Evolutionary conservation across 2,888 invertebrate genomes (phyloP), one percentile per base, ranked within the genome.

Genomic region (Oxystoma pomonae): DNA sequence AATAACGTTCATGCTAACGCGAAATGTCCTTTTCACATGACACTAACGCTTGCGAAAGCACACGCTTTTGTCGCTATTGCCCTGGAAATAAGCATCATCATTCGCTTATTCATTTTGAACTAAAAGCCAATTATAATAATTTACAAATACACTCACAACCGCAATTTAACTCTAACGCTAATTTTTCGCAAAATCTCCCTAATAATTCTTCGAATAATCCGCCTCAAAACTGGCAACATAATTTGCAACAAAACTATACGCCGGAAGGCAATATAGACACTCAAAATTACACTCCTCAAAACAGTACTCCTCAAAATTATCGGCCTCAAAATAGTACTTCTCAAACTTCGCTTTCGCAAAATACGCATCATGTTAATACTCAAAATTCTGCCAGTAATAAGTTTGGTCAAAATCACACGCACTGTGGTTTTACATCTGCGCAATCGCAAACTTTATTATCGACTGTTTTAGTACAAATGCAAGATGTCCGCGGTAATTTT

Each of bases 361-460:
- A n/a, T n/a, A n/a, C n/a, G n/a, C n/a, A n/a, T n/a, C n/a, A n/a
- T n/a, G n/a, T n/a, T n/a, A n/a, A n/a, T n/a, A n/a, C n/a, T n/a
- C n/a, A n/a, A n/a, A 35, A 35, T 12, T 35, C 35, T 12, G 35
- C 35, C 35, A 12, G 12, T 35, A 35, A 35, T 12, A 35, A 35
- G 3, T 35, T 35, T n/a, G n/a, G 50, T 19, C 53, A 53, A 16
- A 53, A 53, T 19, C 3, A n/a, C 7, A 53, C 53, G n/a, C 53
- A 53, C n/a, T 53, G 53, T 19, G 53, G 53, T 16, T 53, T 53
- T 53, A 53, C 53, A 9, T 53, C 53, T 53, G 53, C 53, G 16
- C 16, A 53, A 9, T 53, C 53, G 5, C 7, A 53, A 53, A 53
- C 19, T 53, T 50, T 50, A 53, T n/a, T 53, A 9, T 16, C 53